Evolutionary conservation across 2,797 vertebrate species (phyloP).

Genomic region (Channallabes apus): DNA sequence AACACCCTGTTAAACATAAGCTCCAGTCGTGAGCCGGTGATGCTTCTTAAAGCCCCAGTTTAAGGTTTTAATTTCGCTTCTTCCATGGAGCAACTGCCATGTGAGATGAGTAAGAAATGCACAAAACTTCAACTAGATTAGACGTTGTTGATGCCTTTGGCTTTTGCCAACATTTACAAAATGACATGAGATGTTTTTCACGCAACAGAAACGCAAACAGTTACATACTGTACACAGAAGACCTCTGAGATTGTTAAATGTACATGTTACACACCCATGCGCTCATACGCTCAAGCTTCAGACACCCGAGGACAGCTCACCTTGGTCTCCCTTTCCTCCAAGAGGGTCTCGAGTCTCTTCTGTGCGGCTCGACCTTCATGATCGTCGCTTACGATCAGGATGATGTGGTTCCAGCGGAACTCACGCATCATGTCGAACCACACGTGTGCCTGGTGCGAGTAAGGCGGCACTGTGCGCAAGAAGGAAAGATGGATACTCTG

Average conservation of each 20-base stretch:
- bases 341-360: conserved; percentile 95
- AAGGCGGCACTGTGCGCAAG: conserved; percentile 94
- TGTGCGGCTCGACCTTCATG: conserved; percentile 97
- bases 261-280: conserved; percentile 41
- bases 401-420: conserved; percentile 98
- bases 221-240: conserved; percentile 81
- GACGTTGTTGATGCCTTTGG: conserved; percentile 90
- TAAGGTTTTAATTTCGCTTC: conserved; percentile 91
- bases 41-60: conserved; percentile 95
- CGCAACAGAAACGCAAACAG: conserved; percentile 82
- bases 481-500: conserved; percentile 99
- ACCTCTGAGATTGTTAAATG: conserved; percentile 61
- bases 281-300: neutral
- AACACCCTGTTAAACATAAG: neutral
- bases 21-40: conserved; percentile 59
- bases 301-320: conserved; percentile 76
- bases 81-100: conserved; percentile 90
- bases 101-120: conserved; percentile 95
- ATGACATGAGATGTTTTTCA: conserved; percentile 91
- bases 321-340: conserved; percentile 98
- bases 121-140: conserved; percentile 92
- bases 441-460: conserved; percentile 97
- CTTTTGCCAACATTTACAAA: conserved; percentile 91
- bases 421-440: conserved; percentile 99
- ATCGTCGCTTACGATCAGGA: conserved; percentile 96